phyloP scores from a whole-genome alignment of 2,797 vertebrate genomes.

The Notolabrus celidotus region DNA sequence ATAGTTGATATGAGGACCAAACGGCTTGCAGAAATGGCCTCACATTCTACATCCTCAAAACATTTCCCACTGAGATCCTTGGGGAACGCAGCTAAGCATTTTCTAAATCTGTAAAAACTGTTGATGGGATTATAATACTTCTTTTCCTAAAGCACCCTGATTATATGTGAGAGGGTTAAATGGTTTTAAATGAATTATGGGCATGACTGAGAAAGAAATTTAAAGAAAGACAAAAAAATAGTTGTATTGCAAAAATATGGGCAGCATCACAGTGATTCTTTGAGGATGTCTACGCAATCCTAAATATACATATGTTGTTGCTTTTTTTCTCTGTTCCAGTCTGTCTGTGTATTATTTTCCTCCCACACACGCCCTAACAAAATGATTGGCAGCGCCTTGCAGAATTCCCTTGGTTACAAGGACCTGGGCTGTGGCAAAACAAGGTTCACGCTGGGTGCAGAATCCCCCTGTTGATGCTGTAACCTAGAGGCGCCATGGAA shows the following conservation, averaged over 20 bases:
- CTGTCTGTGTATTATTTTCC: conserved; percentile 9
- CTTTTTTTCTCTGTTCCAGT: conserved; percentile 6
- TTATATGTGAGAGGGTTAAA: neutral
- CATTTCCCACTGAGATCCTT: conserved; percentile 1
- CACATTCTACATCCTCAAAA: neutral
- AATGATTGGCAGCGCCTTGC: conserved; percentile 71
- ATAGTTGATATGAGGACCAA: conserved; percentile 4
- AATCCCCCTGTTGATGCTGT: conserved; percentile 47
- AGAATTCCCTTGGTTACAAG: conserved; percentile 52
- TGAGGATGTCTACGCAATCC: conserved; percentile 21
- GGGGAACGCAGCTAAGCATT: neutral
- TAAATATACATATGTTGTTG: conserved; percentile 18
- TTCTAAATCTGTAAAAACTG: conserved; percentile 9
- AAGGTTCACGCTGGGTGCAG: conserved; percentile 58
- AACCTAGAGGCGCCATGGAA: conserved; percentile 67
- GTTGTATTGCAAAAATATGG: conserved; percentile 13
- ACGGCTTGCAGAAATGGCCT: neutral
- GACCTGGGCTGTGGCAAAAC: conserved; percentile 56
- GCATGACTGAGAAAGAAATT: neutral
- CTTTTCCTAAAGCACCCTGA: neutral
- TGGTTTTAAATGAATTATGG: neutral
- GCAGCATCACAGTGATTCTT: conserved; percentile 27
- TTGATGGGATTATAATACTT: neutral
- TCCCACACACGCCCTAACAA: conserved; percentile 34
- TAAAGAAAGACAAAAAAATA: conserved; percentile 15